Evolutionary conservation across 2,113 vertebrate genomes (phyloP).

Genomic region (Anser cygnoides): DNA sequence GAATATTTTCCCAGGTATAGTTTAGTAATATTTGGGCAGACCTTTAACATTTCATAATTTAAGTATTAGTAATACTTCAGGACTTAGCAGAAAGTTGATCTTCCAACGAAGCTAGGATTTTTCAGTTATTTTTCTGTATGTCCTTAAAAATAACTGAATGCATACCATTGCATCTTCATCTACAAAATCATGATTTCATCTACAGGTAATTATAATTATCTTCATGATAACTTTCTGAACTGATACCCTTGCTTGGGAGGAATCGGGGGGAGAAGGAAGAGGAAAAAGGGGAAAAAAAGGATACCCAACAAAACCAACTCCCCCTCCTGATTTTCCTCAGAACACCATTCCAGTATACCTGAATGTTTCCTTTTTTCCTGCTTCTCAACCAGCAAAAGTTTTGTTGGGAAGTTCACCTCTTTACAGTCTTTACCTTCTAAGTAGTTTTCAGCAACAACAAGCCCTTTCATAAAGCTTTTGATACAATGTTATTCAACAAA

Average conservation of each 20-base stretch:
- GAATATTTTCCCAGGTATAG: neutral
- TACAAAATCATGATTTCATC: neutral
- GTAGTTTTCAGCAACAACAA: slow-evolving; percentile 33
- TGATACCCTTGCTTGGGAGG: neutral
- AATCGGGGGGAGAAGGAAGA: too few relatives aligned
- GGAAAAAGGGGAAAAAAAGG: accelerated
- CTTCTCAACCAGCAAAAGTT: neutral
- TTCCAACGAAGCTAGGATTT: neutral
- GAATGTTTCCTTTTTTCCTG: neutral
- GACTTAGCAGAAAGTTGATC: neutral
- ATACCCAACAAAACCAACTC: neutral
- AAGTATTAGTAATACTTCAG: neutral
- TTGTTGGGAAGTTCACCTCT: neutral
- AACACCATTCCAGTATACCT: neutral
- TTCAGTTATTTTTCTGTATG: neutral
- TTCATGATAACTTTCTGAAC: neutral
- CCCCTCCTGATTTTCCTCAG: neutral
- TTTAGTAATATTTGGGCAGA: neutral
- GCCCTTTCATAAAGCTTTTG: slow-evolving; percentile 39
- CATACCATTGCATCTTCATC: neutral
- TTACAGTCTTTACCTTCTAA: neutral
- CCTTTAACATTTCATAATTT: neutral
- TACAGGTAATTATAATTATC: neutral
- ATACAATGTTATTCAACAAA: slow-evolving; percentile 56
- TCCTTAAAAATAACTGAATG: neutral